Conservation (phyloP, 2,797 vertebrate genomes). For the Gymnodraco acuticeps region DNA sequence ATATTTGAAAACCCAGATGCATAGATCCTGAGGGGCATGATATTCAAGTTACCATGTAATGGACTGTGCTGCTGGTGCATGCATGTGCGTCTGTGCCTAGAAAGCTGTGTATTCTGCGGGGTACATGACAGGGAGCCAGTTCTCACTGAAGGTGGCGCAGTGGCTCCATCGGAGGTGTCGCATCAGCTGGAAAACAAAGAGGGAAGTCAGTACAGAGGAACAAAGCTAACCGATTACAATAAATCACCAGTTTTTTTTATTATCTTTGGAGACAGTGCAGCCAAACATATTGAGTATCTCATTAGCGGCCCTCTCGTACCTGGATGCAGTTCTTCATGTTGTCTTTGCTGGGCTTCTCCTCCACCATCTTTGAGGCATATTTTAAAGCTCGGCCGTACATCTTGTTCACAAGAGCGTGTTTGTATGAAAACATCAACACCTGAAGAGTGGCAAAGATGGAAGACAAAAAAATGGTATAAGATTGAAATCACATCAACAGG, state of each 20-base stretch:
- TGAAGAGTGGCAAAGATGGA: conserved; percentile 59
- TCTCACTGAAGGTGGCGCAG: conserved; percentile 93
- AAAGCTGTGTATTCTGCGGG: conserved; percentile 95
- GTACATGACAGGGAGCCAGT: conserved; percentile 97
- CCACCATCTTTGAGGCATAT: conserved; percentile 94
- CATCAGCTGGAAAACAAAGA: conserved; percentile 88
- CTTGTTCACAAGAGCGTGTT: conserved; percentile 95
- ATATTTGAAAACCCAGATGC: conserved; percentile 46
- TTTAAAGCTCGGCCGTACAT: conserved; percentile 96
- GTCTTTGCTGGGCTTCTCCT: conserved; percentile 98
- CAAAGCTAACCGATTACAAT: background rate
- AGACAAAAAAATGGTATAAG: background rate
- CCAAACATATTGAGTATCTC: background rate
- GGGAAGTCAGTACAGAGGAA: background rate
- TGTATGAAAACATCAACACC: conserved; percentile 97
- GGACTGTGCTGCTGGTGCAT: conserved; percentile 47
- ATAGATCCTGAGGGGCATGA: conserved; percentile 70
- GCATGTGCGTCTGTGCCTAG: conserved; percentile 73
- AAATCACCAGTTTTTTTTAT: too few relatives aligned
- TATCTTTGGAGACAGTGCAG: background rate
- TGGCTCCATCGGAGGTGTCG: conserved; percentile 95
- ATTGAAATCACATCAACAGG: background rate
- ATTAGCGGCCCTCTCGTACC: conserved; percentile 72
- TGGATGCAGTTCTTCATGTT: conserved; percentile 98
- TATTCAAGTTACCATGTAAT: conserved; percentile 31